Evolutionary conservation across 2,888 invertebrate genomes (phyloP).

Genomic region (Agonopterix alstromeriana): DNA sequence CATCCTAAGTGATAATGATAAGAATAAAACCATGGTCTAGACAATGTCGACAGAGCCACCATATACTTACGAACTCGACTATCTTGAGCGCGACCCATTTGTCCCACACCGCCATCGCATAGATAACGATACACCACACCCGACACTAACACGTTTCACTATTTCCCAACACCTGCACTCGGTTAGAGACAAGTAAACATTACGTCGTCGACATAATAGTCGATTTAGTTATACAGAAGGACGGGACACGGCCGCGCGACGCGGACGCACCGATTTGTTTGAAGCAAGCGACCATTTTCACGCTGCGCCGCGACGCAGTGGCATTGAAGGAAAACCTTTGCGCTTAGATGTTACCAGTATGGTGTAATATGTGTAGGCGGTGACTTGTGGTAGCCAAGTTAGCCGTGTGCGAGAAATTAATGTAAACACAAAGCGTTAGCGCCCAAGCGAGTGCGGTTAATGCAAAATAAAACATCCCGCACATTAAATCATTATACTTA

Average conservation of each 20-base stretch:
- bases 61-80: conserved; percentile 67
- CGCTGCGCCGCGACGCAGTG: conserved; percentile 33
- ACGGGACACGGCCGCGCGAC: conserved; percentile 44
- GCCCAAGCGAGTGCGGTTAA: conserved; percentile 6
- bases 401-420: conserved; percentile 5
- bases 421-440: not conserved
- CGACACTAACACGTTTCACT: conserved; percentile 3
- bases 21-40: too few species aligned
- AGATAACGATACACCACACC: conserved; percentile 7
- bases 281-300: conserved; percentile 35
- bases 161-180: conserved; percentile 2
- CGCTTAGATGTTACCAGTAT: conserved; percentile 9
- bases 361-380: conserved; percentile 7
- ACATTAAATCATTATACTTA: conserved; percentile 69
- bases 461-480: conserved; percentile 53
- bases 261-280: conserved; percentile 48
- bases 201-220: conserved; percentile 33
- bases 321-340: conserved; percentile 47
- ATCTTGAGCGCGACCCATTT: conserved; percentile 76
- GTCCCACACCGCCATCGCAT: conserved; percentile 65
- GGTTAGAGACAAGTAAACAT: conserved; percentile 6
- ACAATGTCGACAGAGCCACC: not conserved
- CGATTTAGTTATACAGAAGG: conserved; percentile 1
- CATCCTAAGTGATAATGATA: too few species aligned
- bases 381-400: too few species aligned